Evolutionary conservation across 1,140 invertebrate genomes (phyloP), one percentile per base, ranked within the genome.

Genomic region (Drosophila ambigua): DNA sequence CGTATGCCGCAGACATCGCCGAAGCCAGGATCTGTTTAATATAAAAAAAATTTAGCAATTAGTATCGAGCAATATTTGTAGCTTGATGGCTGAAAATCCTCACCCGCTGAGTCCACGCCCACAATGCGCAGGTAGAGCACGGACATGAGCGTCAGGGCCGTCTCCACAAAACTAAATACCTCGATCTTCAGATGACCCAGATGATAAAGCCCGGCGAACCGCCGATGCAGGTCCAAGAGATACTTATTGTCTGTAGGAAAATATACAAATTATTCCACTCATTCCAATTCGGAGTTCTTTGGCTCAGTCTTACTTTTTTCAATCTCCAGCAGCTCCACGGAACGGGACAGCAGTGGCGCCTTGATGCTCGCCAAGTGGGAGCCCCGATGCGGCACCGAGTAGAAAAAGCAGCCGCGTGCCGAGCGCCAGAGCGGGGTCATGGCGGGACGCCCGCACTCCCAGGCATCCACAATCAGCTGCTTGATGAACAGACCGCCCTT

Each of bases 401-500:
- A 95, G 89, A 95, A 96, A 92, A 96, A 93, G 57, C 95, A 95
- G 0, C 93, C 95, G 16, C 92, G 93, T 5, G 94, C 94, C 2
- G 93, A 92, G 1, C 71, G 53, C 92, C 93, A 94, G 0, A 95
- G 75, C 1, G 85, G 72, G 0, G 90, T 77, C 72, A 84, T 79
- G 58, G 82, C 77, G 23, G 83, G 83, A 11, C 83, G 79, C 11
- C 83, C 83, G 11, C 72, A 59, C 72, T 94, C 93, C 92, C 73
- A 93, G 93, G 92, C 95, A 93, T 92, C 92, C 2, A 94, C 91
- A 1, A 94, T 91, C 4, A 96, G 94, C 81, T 96, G 94, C 75
- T 96, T 96, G n/a, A 95, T 94, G 62, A 95, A 95, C 0, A 96
- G 84, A 0, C 95, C 95, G 0, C 95, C 95, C 80, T 95, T 96